Conservation (phyloP, 2,888 invertebrate genomes). For the Toxonevra muliebris region DNA sequence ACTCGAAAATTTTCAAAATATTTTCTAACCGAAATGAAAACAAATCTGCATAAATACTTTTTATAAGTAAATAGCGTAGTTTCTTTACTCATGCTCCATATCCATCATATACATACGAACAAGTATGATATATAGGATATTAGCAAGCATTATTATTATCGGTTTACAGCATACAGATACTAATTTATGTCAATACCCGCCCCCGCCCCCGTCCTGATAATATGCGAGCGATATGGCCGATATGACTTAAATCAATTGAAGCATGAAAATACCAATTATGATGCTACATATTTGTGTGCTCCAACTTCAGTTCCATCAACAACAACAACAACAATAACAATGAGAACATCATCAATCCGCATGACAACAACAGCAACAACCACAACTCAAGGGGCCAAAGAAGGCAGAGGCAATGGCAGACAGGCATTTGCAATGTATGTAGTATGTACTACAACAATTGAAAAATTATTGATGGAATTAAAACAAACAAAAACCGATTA, state of each 20-base stretch:
- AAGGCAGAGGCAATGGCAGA: slow-evolving; percentile 26
- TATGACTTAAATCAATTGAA: slow-evolving; percentile 40
- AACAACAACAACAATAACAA: slow-evolving; percentile 27
- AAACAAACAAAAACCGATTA: slow-evolving; percentile 53
- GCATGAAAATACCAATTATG: slow-evolving; percentile 44
- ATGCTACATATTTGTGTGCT: slow-evolving; percentile 34
- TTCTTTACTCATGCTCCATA: background rate
- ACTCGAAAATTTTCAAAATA: too few relatives aligned
- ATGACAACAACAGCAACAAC: slow-evolving; percentile 22
- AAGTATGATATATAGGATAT: slow-evolving; percentile 5
- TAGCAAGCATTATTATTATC: slow-evolving; percentile 33
- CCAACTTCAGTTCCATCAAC: slow-evolving; percentile 20
- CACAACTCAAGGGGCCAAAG: slow-evolving; percentile 7
- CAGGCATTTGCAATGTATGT: slow-evolving; percentile 12
- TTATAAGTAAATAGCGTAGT: too few relatives aligned
- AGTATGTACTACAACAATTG: slow-evolving; percentile 23
- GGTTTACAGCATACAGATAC: slow-evolving; percentile 17
- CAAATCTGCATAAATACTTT: too few relatives aligned
- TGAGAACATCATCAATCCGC: background rate
- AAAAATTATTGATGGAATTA: slow-evolving; percentile 44
- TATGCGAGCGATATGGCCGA: background rate
- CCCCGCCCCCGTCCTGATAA: background rate
- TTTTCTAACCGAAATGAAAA: too few relatives aligned
- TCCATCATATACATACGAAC: background rate
- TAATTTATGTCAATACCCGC: slow-evolving; percentile 40